Evolutionary conservation across 2,888 invertebrate species (phyloP), one percentile per base, ranked within the genome.

Genomic region (Trachelus iudaicus): DNA sequence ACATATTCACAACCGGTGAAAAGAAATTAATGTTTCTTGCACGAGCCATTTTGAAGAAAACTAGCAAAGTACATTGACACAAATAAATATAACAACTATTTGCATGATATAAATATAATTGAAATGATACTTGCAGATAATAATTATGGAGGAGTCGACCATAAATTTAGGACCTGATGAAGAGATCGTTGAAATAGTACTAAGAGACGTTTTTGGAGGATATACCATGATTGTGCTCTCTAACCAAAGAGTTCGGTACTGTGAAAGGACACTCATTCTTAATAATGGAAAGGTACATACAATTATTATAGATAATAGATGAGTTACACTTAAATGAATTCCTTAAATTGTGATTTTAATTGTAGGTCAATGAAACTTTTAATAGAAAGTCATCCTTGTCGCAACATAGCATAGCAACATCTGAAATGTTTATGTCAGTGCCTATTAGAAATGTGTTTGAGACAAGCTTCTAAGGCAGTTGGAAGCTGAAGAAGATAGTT

Each of bases 181-280:
- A 13, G 84, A 84, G 69, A 78, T 84, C n/a, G 80, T 87, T 31
- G 85, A 86, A 23, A 80, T 77, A 13, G 82, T 87, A 30, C 77
- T 87, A 31, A 81, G 82, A 77, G 83, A 84, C 69, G 80, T 81
- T n/a, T 87, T 87, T 76, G 78, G 79, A 15, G 83, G 85, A 34
- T 84, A 85, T 76, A 87, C 87, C 11, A 76, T 87, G 30, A 85
- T 87, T 73, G 84, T 82, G 37, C 81, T 87, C 40, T 85, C 85
- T 80, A 86, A 81, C 78, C 80, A 83, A 69, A 80, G 77, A 80
- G 82, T 82, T 34, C 81, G 83, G 77, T 83, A 80, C 76, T 81
- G 82, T 68, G 81, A 83, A 69, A 80, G 80, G 80, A 80, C 80
- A 34, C 73, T 76, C 37, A 69, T 73, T 76, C 76, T 79, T 11